Percentiles rank a stretch among this genome's conserved stretches.
These are phyloP conservation scores for Gonatopus flavifemur DNA, from an alignment of 1,140 invertebrate genomes.

Conservation along the genomic window DNA sequence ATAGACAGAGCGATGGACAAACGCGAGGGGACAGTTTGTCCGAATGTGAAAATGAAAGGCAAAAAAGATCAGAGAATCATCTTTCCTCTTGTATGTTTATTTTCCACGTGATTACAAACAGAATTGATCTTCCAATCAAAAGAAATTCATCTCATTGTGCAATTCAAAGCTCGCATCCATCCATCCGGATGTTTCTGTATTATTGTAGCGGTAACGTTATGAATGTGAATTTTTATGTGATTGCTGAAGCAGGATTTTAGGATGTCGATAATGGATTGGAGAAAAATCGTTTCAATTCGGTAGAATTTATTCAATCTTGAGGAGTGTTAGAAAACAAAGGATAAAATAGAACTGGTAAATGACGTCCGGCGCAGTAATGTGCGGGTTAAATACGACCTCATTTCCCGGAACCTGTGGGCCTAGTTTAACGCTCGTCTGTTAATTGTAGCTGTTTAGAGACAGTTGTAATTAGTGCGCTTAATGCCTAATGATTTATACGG, in stretches of 20 bases:
- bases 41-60: not conserved
- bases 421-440: conserved; percentile 22
- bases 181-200: not conserved
- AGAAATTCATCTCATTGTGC: conserved; percentile 52
- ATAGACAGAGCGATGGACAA: conserved; percentile 18
- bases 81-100: conserved; percentile 35
- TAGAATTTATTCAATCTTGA: no score
- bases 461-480: conserved; percentile 48
- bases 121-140: conserved; percentile 54
- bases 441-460: conserved; percentile 43
- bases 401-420: conserved; percentile 16
- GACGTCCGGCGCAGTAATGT: conserved; percentile 13
- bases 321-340: no score
- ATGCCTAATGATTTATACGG: conserved; percentile 49
- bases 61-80: conserved; percentile 22
- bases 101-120: conserved; percentile 49
- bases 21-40: conserved; percentile 18
- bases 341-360: no score
- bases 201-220: no score
- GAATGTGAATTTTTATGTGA: no score
- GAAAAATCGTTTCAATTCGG: no score
- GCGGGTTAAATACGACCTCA: conserved; percentile 19
- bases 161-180: conserved; percentile 13
- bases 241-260: no score
- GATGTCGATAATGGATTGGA: no score